Conservation (phyloP, 1,140 invertebrate species). For the Drosophila willistoni region DNA sequence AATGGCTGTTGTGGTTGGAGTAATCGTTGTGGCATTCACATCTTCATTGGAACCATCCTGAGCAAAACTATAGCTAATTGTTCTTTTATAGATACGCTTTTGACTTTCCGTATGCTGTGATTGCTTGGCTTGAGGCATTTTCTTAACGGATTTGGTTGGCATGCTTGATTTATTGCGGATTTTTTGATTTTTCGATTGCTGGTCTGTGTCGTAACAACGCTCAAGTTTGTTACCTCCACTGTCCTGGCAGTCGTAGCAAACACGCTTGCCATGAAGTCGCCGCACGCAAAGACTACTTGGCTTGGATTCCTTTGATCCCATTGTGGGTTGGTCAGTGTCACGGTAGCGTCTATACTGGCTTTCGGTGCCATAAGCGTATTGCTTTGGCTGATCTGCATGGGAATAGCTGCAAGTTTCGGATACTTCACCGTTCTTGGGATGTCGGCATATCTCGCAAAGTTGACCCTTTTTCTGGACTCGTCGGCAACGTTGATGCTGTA, state of each 20-base stretch:
- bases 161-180: not conserved
- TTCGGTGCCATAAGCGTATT: constrained; percentile 62
- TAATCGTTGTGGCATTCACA: not conserved
- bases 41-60: constrained; percentile 40
- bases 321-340: constrained; percentile 9
- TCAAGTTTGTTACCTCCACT: constrained; percentile 41
- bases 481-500: constrained; percentile 36
- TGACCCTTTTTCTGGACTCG: constrained; percentile 41
- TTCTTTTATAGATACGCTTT: constrained; percentile 69
- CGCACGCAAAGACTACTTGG: constrained; percentile 60
- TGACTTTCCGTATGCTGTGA: constrained; percentile 50
- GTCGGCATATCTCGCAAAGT: constrained; percentile 63
- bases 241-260: constrained; percentile 66
- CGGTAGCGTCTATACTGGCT: constrained; percentile 59
- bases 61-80: constrained; percentile 65
- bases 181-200: not conserved
- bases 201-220: constrained; percentile 54
- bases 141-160: constrained; percentile 2
- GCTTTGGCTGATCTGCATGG: constrained; percentile 52
- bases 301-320: constrained; percentile 9
- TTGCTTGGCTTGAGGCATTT: constrained; percentile 16
- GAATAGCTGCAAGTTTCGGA: constrained; percentile 76
- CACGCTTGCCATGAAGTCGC: constrained; percentile 28
- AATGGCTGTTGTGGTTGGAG: not conserved
- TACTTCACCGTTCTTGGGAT: constrained; percentile 59